Base-by-base conservation (phyloP, 2,113 vertebrate genomes). In the Amazona guildingii region DNA sequence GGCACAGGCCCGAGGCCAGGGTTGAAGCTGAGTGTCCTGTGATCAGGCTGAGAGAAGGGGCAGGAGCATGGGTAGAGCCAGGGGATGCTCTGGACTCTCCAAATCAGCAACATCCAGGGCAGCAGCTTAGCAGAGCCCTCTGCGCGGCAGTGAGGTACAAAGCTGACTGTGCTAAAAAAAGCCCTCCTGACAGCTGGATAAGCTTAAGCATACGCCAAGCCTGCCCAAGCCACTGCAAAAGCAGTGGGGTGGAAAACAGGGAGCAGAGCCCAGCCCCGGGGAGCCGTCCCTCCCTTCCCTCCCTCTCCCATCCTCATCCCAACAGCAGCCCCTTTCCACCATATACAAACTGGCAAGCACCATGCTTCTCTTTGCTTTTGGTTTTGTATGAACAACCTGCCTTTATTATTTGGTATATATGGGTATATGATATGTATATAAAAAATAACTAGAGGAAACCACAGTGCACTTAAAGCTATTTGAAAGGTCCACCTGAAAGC, bases 151-250 rank as follows among this genome's bases (percentile, higher is more conserved):
- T 0, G 1, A 88, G 68, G 67, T 48, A 68, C 96, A 95, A 95
- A 96, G 92, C 96, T 8, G 61, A 25, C 75, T 51, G 70, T 66
- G 87, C 96, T 96, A 97, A 95, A 97, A 96, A 97, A 97, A 97
- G 48, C 85, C 78, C 33, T 85, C 39, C 63, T 6, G 88, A 94
- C 95, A 97, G 94, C 96, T 97, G 95, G 94, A 83, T 85, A 68
- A 94, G 94, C 95, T 95, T 83, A 80, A 73, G 68, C 63, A 64
- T 62, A 52, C 0, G 3, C 44, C 7, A 5, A 69, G 79, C 70
- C 85, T 79, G 49, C 70, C 23, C 1, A 57, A 24, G 31, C 67
- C 4, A 2, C 92, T 79, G 70, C 63, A 62, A 88, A 89, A 21
- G 80, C 83, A 86, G 54, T 0, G 0, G 43, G 80, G 48, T 70